Conservation (phyloP, 2,888 invertebrate species). For the Colletes collaris region DNA sequence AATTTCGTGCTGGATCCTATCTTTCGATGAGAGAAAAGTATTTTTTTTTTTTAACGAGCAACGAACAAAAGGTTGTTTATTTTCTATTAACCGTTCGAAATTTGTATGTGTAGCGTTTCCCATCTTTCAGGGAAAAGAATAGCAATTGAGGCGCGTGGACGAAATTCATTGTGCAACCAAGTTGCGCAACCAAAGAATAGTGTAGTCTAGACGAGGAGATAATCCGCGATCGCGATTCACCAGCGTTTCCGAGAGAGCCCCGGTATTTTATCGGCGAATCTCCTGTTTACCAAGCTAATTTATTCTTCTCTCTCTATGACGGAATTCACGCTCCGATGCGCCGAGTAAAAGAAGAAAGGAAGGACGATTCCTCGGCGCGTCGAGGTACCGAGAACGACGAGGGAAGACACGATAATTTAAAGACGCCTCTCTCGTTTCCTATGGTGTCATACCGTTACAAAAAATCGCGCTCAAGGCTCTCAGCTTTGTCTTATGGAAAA, state of each 20-base stretch:
- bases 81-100: no score
- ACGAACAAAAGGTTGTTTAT: no score
- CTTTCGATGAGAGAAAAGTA: no score
- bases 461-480: no score
- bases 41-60: no score
- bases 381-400: not conserved
- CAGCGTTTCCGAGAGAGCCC: slow-evolving; percentile 8
- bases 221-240: slow-evolving; percentile 9
- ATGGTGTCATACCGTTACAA: no score
- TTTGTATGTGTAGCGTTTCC: not conserved
- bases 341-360: not conserved
- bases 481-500: no score
- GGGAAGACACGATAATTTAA: not conserved
- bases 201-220: not conserved
- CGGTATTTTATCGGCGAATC: slow-evolving; percentile 32
- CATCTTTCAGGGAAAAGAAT: not conserved
- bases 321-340: slow-evolving; percentile 19
- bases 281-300: slow-evolving; percentile 23
- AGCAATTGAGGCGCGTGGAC: slow-evolving; percentile 1
- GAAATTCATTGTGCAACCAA: slow-evolving; percentile 31
- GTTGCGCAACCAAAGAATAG: slow-evolving; percentile 21
- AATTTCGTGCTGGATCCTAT: no score
- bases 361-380: not conserved
- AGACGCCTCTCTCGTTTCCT: no score
- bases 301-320: slow-evolving; percentile 11